Conservation (phyloP, 2,797 vertebrate genomes). For the Labroides dimidiatus region DNA sequence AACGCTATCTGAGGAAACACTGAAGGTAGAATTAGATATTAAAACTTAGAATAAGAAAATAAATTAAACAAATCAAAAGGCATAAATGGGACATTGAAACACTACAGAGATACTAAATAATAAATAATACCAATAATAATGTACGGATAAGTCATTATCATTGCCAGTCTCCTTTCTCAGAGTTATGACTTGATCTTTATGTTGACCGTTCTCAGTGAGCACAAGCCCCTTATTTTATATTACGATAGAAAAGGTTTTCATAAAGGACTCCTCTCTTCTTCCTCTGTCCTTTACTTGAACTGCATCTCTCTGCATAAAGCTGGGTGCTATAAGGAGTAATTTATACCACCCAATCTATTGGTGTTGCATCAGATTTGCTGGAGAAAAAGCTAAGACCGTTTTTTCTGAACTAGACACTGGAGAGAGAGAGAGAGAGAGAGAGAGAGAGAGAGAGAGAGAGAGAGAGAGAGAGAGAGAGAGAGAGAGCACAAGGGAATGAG, state of each 20-base stretch:
- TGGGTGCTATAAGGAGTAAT: constrained; percentile 75
- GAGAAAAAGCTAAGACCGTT: constrained; percentile 59
- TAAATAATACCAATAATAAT: too few species aligned
- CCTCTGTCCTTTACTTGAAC: constrained; percentile 22
- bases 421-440: constrained; percentile 16
- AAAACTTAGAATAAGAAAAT: too few species aligned
- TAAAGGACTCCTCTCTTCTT: constrained; percentile 43
- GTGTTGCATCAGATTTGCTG: constrained; percentile 81
- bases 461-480: constrained; percentile 12
- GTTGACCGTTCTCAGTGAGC: too few species aligned
- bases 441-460: constrained; percentile 12
- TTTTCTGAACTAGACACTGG: constrained; percentile 48
- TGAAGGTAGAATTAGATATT: too few species aligned
- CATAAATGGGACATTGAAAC: too few species aligned
- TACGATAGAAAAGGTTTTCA: constrained; percentile 35
- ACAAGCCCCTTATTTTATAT: constrained; percentile 36
- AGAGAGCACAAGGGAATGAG: neutral
- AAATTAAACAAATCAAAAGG: too few species aligned
- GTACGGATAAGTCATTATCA: too few species aligned
- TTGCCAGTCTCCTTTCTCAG: too few species aligned
- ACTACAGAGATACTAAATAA: too few species aligned
- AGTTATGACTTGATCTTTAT: too few species aligned
- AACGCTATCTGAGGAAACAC: too few species aligned
- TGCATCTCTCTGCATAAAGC: constrained; percentile 73
- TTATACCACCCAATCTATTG: constrained; percentile 78